Conservation (phyloP, 2,797 vertebrate genomes). For the Peromyscus eremicus region DNA sequence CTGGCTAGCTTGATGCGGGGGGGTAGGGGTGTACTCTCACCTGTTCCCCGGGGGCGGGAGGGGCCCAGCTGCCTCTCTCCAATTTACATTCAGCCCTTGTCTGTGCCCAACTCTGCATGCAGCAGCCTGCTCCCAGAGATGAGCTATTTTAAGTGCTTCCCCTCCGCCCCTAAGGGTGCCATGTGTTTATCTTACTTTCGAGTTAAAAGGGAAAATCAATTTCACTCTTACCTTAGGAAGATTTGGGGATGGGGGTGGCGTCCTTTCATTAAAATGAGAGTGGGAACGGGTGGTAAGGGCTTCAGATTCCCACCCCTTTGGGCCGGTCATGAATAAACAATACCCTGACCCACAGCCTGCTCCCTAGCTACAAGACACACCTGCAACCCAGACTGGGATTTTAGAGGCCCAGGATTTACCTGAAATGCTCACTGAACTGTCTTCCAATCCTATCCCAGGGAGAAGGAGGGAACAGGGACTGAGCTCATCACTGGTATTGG, state of each 20-base stretch:
- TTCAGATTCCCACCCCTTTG: not conserved
- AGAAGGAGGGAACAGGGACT: not conserved
- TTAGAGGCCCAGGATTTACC: not conserved
- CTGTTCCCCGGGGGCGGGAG: slow-evolving; percentile 3
- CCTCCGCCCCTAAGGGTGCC: slow-evolving; percentile 84
- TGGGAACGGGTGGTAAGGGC: not conserved
- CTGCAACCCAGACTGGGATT: not conserved
- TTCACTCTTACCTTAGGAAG: slow-evolving; percentile 82
- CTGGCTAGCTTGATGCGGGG: fast-evolving
- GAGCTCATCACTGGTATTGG: not conserved
- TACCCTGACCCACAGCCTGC: not conserved
- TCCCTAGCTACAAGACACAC: not conserved
- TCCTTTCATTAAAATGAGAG: slow-evolving; percentile 73
- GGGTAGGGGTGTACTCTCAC: slow-evolving; percentile 53
- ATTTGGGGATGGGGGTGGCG: slow-evolving; percentile 56
- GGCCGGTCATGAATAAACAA: slow-evolving; percentile 43
- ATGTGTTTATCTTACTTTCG: slow-evolving; percentile 85
- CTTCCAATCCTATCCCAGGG: not conserved
- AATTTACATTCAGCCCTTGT: slow-evolving; percentile 76
- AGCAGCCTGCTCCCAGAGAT: slow-evolving; percentile 79
- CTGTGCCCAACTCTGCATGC: slow-evolving; percentile 63
- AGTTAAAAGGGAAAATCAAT: slow-evolving; percentile 85
- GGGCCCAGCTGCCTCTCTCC: slow-evolving; percentile 62
- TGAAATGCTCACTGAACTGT: not conserved
- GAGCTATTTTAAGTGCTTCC: slow-evolving; percentile 85